Percentiles rank a stretch among this genome's conserved stretches.
Conservation (phyloP, 2,113 vertebrate species). For the Ginglymostoma cirratum region DNA sequence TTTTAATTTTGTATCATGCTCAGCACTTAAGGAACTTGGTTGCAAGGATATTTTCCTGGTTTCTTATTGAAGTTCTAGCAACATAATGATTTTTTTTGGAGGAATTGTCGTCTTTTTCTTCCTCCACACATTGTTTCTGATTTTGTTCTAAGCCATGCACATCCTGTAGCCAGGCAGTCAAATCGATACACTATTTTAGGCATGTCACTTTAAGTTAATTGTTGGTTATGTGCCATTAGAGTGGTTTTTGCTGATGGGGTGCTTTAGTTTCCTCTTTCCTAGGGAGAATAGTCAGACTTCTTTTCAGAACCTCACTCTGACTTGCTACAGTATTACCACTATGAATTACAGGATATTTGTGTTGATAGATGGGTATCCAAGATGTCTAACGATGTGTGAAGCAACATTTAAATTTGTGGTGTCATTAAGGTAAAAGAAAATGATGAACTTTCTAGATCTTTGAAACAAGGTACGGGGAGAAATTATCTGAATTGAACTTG, state of each 20-base stretch:
- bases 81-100: not conserved
- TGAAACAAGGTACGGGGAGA: not conserved
- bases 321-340: not conserved
- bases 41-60: not conserved
- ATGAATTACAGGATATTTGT: not conserved
- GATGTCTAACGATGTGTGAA: not conserved
- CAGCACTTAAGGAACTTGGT: not conserved
- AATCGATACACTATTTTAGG: not conserved
- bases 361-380: no score
- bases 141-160: not conserved
- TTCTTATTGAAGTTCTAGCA: not conserved
- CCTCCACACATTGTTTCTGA: not conserved
- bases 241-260: not conserved
- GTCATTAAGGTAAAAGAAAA: not conserved
- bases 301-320: not conserved
- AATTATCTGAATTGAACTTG: not conserved
- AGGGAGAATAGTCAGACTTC: not conserved
- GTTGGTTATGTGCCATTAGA: not conserved
- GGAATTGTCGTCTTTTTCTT: not conserved
- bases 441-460: not conserved
- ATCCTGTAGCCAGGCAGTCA: not conserved
- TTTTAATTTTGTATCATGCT: not conserved
- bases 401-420: not conserved
- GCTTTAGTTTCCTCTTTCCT: not conserved
- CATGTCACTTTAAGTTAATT: not conserved